Conservation (phyloP, 2,888 invertebrate species). For the Papilio elwesi region DNA sequence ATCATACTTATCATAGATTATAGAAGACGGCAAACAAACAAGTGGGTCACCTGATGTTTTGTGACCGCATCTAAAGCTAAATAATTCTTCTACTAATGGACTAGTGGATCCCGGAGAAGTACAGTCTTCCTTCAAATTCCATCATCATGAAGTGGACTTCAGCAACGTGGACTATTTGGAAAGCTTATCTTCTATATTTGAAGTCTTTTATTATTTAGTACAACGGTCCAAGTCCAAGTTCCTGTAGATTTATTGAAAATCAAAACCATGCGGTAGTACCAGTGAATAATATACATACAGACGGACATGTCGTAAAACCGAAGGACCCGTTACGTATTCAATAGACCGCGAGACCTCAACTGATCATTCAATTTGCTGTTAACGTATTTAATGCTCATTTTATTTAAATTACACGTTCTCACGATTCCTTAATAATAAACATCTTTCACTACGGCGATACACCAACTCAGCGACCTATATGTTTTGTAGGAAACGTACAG, state of each 20-base stretch:
- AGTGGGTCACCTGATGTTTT: no score
- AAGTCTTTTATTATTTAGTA: background rate
- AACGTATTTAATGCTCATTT: slow-evolving; percentile 24
- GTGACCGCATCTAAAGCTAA: no score
- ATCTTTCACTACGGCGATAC: background rate
- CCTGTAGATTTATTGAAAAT: background rate
- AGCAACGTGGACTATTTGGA: no score
- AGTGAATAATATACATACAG: slow-evolving; percentile 37
- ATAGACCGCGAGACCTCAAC: slow-evolving; percentile 6
- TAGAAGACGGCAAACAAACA: no score
- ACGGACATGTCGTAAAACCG: slow-evolving; percentile 34
- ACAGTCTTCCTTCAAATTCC: no score
- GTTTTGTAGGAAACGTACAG: background rate
- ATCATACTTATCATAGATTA: no score
- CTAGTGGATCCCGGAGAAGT: no score
- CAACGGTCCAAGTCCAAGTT: background rate
- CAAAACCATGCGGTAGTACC: background rate
- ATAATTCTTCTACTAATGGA: no score
- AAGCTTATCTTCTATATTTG: no score
- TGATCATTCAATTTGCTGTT: slow-evolving; percentile 26
- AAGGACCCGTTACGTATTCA: slow-evolving; percentile 6
- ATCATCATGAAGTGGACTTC: no score
- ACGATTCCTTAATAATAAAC: background rate
- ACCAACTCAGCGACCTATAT: background rate
- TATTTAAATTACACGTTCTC: slow-evolving; percentile 8